Evolutionary conservation across 1,140 invertebrate genomes (phyloP).

Genomic region (Samia ricini): DNA sequence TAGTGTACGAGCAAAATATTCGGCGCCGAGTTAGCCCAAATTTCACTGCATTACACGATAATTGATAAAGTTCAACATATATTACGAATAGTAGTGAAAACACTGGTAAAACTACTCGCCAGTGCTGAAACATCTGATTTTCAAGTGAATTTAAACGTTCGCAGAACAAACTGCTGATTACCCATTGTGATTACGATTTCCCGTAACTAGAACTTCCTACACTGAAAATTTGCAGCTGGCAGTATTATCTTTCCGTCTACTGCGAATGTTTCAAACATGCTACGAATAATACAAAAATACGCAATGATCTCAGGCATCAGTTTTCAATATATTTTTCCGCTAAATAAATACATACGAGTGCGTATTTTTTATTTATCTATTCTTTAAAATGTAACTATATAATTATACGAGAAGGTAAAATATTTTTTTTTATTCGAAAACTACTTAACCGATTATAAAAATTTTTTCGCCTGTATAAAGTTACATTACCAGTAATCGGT

Average conservation of each 20-base stretch:
- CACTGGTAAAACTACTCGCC: slow-evolving; percentile 49
- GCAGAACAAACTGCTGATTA: slow-evolving; percentile 40
- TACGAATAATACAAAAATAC: neutral
- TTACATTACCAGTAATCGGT: too few relatives aligned
- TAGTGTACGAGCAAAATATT: slow-evolving; percentile 37
- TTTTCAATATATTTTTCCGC: too few relatives aligned
- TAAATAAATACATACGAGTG: too few relatives aligned
- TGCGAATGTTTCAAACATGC: neutral
- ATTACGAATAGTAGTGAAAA: slow-evolving; percentile 36
- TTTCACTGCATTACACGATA: slow-evolving; percentile 53
- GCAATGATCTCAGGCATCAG: neutral
- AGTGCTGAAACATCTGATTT: slow-evolving; percentile 21
- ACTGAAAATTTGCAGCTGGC: neutral
- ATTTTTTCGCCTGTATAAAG: too few relatives aligned
- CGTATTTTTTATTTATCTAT: too few relatives aligned
- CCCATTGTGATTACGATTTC: slow-evolving; percentile 34
- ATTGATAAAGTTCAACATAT: slow-evolving; percentile 67
- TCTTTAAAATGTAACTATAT: too few relatives aligned
- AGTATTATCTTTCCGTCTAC: neutral
- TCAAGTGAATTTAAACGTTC: slow-evolving; percentile 29
- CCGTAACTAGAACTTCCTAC: neutral
- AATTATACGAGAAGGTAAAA: too few relatives aligned
- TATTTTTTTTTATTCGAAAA: too few relatives aligned
- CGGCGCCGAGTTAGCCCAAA: slow-evolving; percentile 24
- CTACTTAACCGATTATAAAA: too few relatives aligned